Base-by-base conservation (phyloP, 2,888 invertebrate genomes). In the Arge pagana region DNA sequence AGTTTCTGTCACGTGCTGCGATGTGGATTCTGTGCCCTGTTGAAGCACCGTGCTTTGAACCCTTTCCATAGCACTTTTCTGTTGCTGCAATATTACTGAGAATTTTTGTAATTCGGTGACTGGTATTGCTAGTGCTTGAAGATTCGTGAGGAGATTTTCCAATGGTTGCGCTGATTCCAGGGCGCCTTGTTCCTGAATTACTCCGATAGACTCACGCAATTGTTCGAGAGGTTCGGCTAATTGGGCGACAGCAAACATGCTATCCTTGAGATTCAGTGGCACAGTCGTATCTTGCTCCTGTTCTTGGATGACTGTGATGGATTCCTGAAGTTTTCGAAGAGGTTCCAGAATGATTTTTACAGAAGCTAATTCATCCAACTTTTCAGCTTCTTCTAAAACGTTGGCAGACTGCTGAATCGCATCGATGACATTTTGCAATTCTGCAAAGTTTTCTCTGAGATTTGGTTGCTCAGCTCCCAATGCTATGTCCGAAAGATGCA, bases 201-300 rank as follows among this genome's bases (percentile, higher is more conserved):
- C 66, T 50, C 78, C 79, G 35, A 85, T 64, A 16, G 81, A 81
- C 50, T 74, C 77, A 70, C 82, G 81, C 48, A 84, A 82, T 72
- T 83, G 83, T 50, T 82, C 81, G 10, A 51, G 23, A 3, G 43
- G 50, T 50, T 42, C 3, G 39, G 52, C 15, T 11, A 51, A 16
- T 40, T 37, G 41, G 15, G 42, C 35, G 2, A 51, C 31, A 2
- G 48, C 42, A 40, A 3, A 52, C 6, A 16, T 51, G 36, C 7
- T 31, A 30, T 33, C 13, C 42, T 18, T 4, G 23, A 48, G n/a
- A n/a, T 30, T 21, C 23, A 35, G 31, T 18, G 11, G 4, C 51
- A 59, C 56, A 4, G 57, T n/a, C n/a, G n/a, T n/a, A n/a, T n/a
- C n/a, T n/a, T n/a, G n/a, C n/a, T n/a, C 53, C 52, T 66, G 65